Percentiles rank a stretch among this genome's conserved stretches.
These are phyloP conservation scores for Panagrolaimus sp. DNA, from an alignment of 1,140 invertebrate genomes.

Conservation along the genomic window DNA sequence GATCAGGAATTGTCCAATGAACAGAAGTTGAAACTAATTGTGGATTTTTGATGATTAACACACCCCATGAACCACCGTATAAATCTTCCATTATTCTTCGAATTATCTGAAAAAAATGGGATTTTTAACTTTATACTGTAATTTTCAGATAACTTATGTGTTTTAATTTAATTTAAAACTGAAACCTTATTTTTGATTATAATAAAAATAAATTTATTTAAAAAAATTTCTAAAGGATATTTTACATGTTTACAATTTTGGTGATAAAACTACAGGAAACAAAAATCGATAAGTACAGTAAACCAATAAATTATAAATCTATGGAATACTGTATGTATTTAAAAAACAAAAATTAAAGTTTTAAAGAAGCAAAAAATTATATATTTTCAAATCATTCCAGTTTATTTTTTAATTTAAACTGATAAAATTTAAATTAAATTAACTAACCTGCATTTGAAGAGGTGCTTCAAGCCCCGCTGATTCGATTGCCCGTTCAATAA, in stretches of 20 bases:
- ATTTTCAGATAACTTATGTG: too few species aligned
- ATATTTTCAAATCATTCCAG: background rate
- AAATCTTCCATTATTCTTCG: slow-evolving; percentile 56
- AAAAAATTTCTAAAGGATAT: too few species aligned
- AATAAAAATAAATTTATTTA: too few species aligned
- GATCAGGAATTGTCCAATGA: slow-evolving; percentile 58
- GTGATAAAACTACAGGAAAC: background rate
- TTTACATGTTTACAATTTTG: too few species aligned
- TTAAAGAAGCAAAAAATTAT: too few species aligned
- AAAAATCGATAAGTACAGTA: slow-evolving; percentile 1
- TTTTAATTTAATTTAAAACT: too few species aligned
- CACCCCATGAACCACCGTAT: slow-evolving; percentile 58
- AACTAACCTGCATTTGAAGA: slow-evolving; percentile 39
- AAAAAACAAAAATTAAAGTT: background rate
- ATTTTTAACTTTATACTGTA: background rate
- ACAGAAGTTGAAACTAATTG: slow-evolving; percentile 47
- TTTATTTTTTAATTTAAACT: background rate
- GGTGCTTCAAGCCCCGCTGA: slow-evolving; percentile 33
- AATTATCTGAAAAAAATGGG: slow-evolving; percentile 44
- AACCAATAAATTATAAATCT: too few species aligned
- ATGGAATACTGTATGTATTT: too few species aligned
- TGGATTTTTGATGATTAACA: slow-evolving; percentile 49
- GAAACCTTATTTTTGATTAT: too few species aligned
- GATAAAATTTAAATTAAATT: too few species aligned
- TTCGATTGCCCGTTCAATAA: slow-evolving; percentile 37